A percentile compares a stretch with the other conserved stretches of the same genome.
Conservation (phyloP, 2,797 vertebrate species). For the Epinephelus coioides region DNA sequence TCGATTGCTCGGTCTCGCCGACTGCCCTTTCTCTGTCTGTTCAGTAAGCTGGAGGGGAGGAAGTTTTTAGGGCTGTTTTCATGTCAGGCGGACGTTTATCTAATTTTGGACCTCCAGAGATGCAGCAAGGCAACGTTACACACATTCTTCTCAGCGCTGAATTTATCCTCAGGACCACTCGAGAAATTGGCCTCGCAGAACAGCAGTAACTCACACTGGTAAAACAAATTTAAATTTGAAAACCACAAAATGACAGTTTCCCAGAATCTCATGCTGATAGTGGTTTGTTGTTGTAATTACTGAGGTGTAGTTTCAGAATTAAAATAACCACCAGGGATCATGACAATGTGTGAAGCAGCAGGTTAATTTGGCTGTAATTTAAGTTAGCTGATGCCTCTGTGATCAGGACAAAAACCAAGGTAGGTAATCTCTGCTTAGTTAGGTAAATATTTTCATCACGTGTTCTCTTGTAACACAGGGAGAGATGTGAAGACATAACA, state of each 20-base stretch:
- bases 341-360: conserved; percentile 10
- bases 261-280: neutral
- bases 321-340: neutral
- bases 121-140: neutral
- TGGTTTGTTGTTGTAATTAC: conserved; percentile 24
- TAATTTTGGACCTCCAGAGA: conserved; percentile 48
- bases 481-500: neutral
- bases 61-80: conserved; percentile 40
- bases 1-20: conserved; percentile 45
- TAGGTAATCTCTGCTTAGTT: neutral
- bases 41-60: conserved; percentile 33
- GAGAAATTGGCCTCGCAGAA: conserved; percentile 1
- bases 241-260: conserved; percentile 14
- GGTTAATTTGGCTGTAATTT: conserved; percentile 20
- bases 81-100: conserved; percentile 46
- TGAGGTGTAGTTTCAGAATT: neutral
- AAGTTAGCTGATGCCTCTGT: neutral
- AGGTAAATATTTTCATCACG: neutral
- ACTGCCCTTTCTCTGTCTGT: conserved; percentile 55
- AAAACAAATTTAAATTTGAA: neutral
- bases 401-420: neutral
- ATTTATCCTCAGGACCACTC: conserved; percentile 6
- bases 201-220: neutral
- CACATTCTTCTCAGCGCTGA: neutral
- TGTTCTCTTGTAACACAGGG: neutral